Evolutionary conservation across 2,888 invertebrate species (phyloP).

Genomic region (Pecten maximus): DNA sequence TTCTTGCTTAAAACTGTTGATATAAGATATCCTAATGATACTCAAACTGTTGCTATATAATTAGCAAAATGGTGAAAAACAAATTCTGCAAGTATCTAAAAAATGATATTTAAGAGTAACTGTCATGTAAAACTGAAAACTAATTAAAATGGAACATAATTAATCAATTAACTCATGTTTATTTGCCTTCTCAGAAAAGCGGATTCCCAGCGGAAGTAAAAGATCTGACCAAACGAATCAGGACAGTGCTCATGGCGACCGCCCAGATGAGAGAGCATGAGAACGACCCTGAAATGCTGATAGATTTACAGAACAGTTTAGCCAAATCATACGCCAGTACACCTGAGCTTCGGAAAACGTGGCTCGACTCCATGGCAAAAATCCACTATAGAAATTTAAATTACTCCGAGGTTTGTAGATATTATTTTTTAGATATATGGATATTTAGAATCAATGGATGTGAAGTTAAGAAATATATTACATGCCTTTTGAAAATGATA

Average conservation of each 20-base stretch:
- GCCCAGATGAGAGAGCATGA: constrained; percentile 95
- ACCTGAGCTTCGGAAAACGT: constrained; percentile 95
- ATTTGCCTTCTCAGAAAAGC: constrained; percentile 82
- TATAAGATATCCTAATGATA: background rate
- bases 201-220: constrained; percentile 94
- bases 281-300: constrained; percentile 94
- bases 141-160: background rate
- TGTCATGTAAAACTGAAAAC: background rate
- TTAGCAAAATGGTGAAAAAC: background rate
- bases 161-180: background rate
- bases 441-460: too few species aligned
- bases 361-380: constrained; percentile 96
- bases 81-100: too few species aligned
- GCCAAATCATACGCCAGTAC: constrained; percentile 95
- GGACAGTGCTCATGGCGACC: constrained; percentile 97
- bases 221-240: constrained; percentile 94
- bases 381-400: constrained; percentile 91
- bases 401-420: constrained; percentile 91
- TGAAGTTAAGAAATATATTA: too few species aligned
- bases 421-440: too few species aligned
- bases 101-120: background rate
- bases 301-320: constrained; percentile 94
- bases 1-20: background rate
- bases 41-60: background rate
- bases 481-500: too few species aligned